Evolutionary conservation across 2,888 invertebrate genomes (phyloP).

Genomic region (Mesorhabditis spiculigera): DNA sequence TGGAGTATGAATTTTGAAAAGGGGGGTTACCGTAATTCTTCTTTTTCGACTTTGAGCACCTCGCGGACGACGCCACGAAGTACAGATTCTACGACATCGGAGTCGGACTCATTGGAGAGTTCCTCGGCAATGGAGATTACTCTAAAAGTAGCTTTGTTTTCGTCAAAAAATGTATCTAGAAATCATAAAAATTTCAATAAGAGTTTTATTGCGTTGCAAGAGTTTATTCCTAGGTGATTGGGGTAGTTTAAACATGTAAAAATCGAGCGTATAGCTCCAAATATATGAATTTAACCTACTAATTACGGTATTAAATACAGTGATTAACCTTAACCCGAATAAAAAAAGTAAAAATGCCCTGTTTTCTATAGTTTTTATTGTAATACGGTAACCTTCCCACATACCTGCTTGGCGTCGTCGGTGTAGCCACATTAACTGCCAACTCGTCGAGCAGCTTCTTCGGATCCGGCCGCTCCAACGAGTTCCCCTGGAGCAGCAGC

Average conservation of each 20-base stretch:
- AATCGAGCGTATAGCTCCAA: too few species aligned
- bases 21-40: slow-evolving; percentile 16
- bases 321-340: background rate
- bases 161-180: background rate
- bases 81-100: slow-evolving; percentile 26
- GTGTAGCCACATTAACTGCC: slow-evolving; percentile 18
- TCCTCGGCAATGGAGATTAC: slow-evolving; percentile 31
- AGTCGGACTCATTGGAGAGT: slow-evolving; percentile 22
- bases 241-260: background rate
- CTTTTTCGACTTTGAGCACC: slow-evolving; percentile 31
- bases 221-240: background rate
- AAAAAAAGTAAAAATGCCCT: background rate
- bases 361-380: background rate
- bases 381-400: too few species aligned
- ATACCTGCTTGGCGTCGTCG: slow-evolving; percentile 32
- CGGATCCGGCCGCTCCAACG: slow-evolving; percentile 15
- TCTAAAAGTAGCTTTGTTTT: slow-evolving; percentile 18
- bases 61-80: slow-evolving; percentile 37
- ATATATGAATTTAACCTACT: too few species aligned
- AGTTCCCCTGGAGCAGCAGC: slow-evolving; percentile 21
- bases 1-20: background rate
- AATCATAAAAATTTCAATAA: background rate
- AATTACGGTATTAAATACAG: background rate
- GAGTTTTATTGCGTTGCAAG: background rate
- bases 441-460: background rate